These are phyloP conservation scores for Acanthosepion pharaonis DNA, from an alignment of 2,888 invertebrate genomes.

Conservation along the genomic window DNA sequence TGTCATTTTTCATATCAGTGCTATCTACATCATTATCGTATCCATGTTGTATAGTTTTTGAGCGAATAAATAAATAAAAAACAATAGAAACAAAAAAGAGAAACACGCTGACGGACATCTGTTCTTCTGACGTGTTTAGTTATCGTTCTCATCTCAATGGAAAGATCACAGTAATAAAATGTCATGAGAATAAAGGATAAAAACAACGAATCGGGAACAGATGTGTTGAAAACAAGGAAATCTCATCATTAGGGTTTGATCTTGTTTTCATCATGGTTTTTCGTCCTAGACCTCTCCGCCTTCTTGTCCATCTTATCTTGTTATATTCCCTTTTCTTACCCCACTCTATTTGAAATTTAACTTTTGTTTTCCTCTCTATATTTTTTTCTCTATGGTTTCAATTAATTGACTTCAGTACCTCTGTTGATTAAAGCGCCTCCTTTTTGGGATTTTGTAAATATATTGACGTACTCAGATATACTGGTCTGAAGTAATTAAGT, in stretches of 20 bases:
- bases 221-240: background rate
- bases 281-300: background rate
- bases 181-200: background rate
- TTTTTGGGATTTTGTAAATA: background rate
- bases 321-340: background rate
- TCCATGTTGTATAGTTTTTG: background rate
- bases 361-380: background rate
- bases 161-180: background rate
- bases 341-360: background rate
- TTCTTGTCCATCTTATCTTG: too few species aligned
- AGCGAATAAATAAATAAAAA: background rate
- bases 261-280: background rate
- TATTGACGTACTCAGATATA: too few species aligned
- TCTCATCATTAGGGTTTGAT: background rate
- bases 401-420: background rate
- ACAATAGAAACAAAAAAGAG: background rate
- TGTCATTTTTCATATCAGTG: too few species aligned
- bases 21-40: too few species aligned
- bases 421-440: background rate
- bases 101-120: too few species aligned
- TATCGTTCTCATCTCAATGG: background rate
- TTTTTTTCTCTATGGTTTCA: background rate
- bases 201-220: background rate
- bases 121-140: background rate
- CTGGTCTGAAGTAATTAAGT: too few species aligned